These are phyloP conservation scores for Camelus bactrianus DNA, from an alignment of 2,113 vertebrate species.

Conservation along the genomic window DNA sequence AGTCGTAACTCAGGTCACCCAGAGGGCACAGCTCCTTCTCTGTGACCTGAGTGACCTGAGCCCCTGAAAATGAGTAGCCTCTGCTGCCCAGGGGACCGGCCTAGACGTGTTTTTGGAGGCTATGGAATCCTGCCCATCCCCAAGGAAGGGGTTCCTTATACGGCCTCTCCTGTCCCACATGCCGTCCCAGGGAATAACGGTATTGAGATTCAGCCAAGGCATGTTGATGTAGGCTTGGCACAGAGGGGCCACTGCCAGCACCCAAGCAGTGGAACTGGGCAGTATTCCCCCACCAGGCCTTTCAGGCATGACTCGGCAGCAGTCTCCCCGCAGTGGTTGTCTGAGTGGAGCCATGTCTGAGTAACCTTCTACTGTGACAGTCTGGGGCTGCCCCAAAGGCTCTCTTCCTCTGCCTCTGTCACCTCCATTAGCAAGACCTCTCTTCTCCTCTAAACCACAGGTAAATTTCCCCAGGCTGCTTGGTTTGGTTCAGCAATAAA, in stretches of 20 bases:
- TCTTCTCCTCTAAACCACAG: neutral
- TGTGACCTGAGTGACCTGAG: neutral
- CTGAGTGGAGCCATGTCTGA: rapidly evolving
- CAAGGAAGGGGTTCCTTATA: neutral
- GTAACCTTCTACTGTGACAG: neutral
- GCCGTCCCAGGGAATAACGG: neutral
- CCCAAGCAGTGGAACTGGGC: neutral
- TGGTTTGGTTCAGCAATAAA: neutral
- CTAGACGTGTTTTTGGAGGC: neutral
- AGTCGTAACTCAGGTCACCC: neutral
- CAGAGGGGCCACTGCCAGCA: neutral
- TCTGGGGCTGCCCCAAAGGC: neutral
- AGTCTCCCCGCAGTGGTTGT: neutral
- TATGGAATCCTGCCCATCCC: neutral
- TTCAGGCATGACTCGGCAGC: rapidly evolving
- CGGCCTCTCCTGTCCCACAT: neutral
- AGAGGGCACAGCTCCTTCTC: neutral
- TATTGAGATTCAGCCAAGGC: neutral
- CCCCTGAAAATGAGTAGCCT: neutral
- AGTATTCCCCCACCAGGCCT: neutral
- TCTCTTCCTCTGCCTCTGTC: neutral
- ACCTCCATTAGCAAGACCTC: neutral
- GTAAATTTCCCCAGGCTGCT: neutral
- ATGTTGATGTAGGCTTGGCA: neutral
- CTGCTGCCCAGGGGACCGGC: rapidly evolving